Evolutionary conservation across 2,888 invertebrate species (phyloP), one percentile per base, ranked within the genome.

Genomic region (Branchipolynoe longqiensis): DNA sequence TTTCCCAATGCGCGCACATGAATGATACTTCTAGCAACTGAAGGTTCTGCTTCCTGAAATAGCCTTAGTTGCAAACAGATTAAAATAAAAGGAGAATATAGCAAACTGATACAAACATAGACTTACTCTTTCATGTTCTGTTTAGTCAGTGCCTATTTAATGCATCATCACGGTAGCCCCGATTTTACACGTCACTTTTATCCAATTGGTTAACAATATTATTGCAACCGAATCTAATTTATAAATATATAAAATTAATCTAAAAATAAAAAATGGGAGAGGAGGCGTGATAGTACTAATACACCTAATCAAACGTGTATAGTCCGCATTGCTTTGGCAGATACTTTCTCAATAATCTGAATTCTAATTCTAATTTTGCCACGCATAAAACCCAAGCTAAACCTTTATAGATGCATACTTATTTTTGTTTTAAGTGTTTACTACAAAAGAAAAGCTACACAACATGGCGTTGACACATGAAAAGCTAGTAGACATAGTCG

Each of bases 1-100:
- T n/a, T n/a, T n/a, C n/a, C n/a, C n/a, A n/a, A n/a, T n/a, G 69
- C 69, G 69, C 69, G 69, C 14, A 69, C 69, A 69, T 69, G 38
- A 28, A 28, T 69, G 69, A 33, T 36, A n/a, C 38, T 69, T 38
- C 69, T 69, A 33, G 69, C 69, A 69, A 62, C 69, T 69, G 36
- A 69, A 36, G 69, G 38, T 69, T 69, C 69, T 31, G 36, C 38
- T 69, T 69, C 36, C 33, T 69, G 69, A 69, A 69, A 69, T 69
- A 69, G 33, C 69, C 38, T 38, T 38, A 69, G 33, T 69, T 69
- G 14, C 58, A 69, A 31, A 69, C n/a, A 22, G 1, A 69, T 69
- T 69, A 69, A 69, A 14, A 8, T 8, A 6, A 64, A 33, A 64
- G n/a, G 4, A 64, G 28, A 48, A 8, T 48, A 48, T 48, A 12